Evolutionary conservation across 2,113 vertebrate species (phyloP), one percentile per base, ranked within the genome.

Genomic region (Elachura formosa): DNA sequence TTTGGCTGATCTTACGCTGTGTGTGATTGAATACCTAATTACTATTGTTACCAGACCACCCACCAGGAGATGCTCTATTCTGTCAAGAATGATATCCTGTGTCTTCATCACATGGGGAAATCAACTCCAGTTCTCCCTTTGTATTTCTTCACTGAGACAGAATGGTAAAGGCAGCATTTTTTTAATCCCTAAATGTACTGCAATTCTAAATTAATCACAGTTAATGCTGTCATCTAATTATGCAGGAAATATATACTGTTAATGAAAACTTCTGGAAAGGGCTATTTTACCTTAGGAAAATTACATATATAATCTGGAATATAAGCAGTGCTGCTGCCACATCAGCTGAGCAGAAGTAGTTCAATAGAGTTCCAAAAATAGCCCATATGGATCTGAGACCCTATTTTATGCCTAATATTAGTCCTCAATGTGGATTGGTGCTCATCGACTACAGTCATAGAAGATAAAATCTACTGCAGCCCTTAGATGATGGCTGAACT

Each of bases 1-100:
- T 92, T 92, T 79, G 89, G 84, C 69, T 87, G 84, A 78, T 94
- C 58, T 91, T 89, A 52, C 83, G 36, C 64, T 76, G 25, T 61
- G 40, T 88, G 87, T 95, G 96, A 96, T 87, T 74, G 89, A 96
- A 94, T 94, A 94, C 66, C 94, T 96, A 97, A 97, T 97, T 95
- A 96, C 63, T 77, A 80, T 55, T 76, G 89, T 91, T 96, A 95
- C 66, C 91, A 89, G 91, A 49, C 54, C 75, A 84, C 54, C 1
- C 1, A 5, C 41, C 2, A 11, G 71, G 83, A 93, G 62, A 77
- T 26, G 51, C 63, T 96, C 38, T 1, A 24, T 71, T 89, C 81
- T 83, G 62, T 61, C 10, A 9, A 83, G 84, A 91, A 89, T 76
- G 66, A 77, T 89, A 78, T 49, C 0, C 0, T 46, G 46, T 4